Percentiles rank a stretch among this genome's conserved stretches.
phyloP scores from a whole-genome alignment of 2,797 vertebrate genomes.

The Taenioides sp. region DNA sequence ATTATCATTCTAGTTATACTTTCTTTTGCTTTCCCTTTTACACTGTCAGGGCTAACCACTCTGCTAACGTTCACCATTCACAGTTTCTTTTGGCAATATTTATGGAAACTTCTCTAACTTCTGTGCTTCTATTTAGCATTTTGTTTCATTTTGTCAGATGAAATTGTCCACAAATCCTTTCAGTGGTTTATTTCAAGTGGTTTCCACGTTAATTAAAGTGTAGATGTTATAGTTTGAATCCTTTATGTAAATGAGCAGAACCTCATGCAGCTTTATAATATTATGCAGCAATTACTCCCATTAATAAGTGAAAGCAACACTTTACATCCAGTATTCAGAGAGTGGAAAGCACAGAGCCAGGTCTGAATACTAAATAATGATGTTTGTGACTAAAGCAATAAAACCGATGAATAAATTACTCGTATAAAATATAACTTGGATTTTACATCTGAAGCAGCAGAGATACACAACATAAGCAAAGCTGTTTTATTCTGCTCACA shows the following conservation, averaged over 20 bases:
- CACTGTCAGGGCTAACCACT: no score
- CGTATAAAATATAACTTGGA: no score
- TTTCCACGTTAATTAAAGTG: background rate
- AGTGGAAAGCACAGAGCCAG: background rate
- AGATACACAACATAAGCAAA: no score
- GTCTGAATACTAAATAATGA: background rate
- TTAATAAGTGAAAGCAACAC: constrained; percentile 6
- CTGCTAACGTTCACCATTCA: no score
- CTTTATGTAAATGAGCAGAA: background rate
- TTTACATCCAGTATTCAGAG: background rate
- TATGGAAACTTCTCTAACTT: no score
- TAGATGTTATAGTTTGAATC: background rate
- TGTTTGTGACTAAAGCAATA: background rate
- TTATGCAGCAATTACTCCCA: constrained; percentile 4
- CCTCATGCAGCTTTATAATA: background rate
- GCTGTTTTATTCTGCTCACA: no score
- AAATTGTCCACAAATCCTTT: background rate
- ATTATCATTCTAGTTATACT: no score
- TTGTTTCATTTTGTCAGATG: no score
- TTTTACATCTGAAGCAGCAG: no score
- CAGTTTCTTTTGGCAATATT: no score
- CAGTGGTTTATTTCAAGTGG: background rate
- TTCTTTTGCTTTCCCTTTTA: no score
- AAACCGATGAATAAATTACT: background rate
- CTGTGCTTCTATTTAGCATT: no score